Base-by-base conservation (phyloP, 2,797 vertebrate genomes). In the Enteromius thamalakanensis region DNA sequence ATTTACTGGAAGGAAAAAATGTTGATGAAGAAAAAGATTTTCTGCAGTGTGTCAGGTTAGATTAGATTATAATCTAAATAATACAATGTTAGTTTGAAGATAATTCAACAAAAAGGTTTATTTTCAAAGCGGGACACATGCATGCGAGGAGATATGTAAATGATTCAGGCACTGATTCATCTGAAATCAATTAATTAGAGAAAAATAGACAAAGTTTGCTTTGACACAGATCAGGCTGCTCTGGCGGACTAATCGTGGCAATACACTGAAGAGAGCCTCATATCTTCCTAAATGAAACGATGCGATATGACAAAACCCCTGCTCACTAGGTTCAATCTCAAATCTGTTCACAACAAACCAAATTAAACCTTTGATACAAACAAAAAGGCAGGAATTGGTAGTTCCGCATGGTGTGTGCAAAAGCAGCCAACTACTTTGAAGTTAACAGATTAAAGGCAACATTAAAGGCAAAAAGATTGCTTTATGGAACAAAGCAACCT, bases 361-460 rank as follows among this genome's bases (percentile, higher is more conserved):
- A 81, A 87, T 85, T 65, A 84, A 78, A 74, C 79, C 70, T 86
- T 82, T 86, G 84, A 87, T 84, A 81, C 40, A 76, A 82, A 85
- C 58, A 71, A 81, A 69, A 72, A 65, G n/a, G 40, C 17, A 53
- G 65, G 15, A 70, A 86, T 53, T 72, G 76, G 70, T 68, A 79
- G 34, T 76, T 69, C 53, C 55, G 32, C 74, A 42, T 80, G 77
- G 58, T 72, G 58, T 37, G 65, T 62, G 64, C 67, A 69, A 76
- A 74, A 74, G 80, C 70, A 75, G 60, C 51, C n/a, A 47, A 64
- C 17, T 90, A 88, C 93, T 94, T 94, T 94, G 92, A 94, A 93
- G 92, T 90, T 86, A 84, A 89, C 87, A 87, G 90, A 94, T 93
- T 89, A 93, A 94, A 93, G 88, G 92, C 91, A 91, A 91, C 89